Conservation (phyloP, 2,113 vertebrate genomes). For the Myotis yumanensis region DNA sequence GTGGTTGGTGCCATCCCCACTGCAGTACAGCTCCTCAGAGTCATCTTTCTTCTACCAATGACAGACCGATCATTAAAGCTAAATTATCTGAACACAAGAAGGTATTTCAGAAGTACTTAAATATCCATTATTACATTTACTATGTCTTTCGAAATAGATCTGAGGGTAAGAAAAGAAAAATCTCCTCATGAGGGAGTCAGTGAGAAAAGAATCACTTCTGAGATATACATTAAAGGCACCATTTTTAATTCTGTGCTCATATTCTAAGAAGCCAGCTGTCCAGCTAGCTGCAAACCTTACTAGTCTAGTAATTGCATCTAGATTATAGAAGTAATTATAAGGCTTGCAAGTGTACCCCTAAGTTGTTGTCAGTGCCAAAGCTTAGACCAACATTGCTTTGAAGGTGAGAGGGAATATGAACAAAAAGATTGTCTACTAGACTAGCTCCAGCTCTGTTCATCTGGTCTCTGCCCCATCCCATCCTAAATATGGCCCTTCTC, state of each 20-base stretch:
- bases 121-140: constrained; percentile 56
- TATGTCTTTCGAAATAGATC: constrained; percentile 31
- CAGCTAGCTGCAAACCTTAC: not conserved
- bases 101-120: constrained; percentile 56
- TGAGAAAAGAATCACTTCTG: not conserved
- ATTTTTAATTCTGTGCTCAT: not conserved
- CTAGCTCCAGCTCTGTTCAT: not conserved
- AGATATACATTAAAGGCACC: not conserved
- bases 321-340: not conserved
- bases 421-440: not conserved
- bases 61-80: constrained; percentile 4
- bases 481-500: not conserved
- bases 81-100: constrained; percentile 49
- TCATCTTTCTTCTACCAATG: constrained; percentile 35
- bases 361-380: not conserved
- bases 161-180: constrained; percentile 47
- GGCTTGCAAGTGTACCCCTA: not conserved
- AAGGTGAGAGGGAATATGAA: not conserved
- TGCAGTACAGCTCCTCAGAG: not conserved
- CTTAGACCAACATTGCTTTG: not conserved
- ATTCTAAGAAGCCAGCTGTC: not conserved
- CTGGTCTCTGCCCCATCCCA: not conserved
- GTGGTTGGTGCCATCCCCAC: not conserved
- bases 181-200: not conserved
- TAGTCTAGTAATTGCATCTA: not conserved